Evolutionary conservation across 1,140 invertebrate genomes (phyloP).

Genomic region (Hylaeus volcanicus): DNA sequence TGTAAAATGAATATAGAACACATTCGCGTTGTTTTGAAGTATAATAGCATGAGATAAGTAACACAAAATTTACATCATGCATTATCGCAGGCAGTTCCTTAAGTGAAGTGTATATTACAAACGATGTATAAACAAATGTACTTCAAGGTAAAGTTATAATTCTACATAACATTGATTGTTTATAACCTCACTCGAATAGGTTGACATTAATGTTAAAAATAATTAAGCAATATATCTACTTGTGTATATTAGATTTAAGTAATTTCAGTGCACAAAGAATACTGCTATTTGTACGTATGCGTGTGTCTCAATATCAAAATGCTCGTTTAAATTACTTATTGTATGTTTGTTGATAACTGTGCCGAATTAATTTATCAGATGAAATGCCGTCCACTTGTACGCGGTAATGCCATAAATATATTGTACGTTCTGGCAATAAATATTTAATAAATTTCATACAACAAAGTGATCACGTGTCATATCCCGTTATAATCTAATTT

Average conservation of each 20-base stretch:
- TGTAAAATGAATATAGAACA: neutral
- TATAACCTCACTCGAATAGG: too few relatives aligned
- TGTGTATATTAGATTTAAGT: slow-evolving; percentile 19
- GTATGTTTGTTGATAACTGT: neutral
- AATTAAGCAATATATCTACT: slow-evolving; percentile 10
- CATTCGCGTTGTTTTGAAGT: neutral
- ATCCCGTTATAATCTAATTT: neutral
- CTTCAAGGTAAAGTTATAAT: neutral
- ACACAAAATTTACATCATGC: neutral
- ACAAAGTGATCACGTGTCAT: neutral
- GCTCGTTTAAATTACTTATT: neutral
- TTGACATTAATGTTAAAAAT: neutral
- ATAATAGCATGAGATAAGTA: neutral
- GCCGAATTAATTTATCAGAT: slow-evolving; percentile 29
- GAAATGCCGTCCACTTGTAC: slow-evolving; percentile 38
- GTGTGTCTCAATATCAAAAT: neutral
- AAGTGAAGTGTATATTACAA: neutral
- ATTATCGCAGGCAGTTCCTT: neutral
- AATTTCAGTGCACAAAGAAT: slow-evolving; percentile 22
- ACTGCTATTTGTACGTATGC: neutral
- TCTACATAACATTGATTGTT: neutral
- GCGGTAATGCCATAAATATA: slow-evolving; percentile 11
- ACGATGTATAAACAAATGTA: neutral
- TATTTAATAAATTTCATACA: slow-evolving; percentile 42
- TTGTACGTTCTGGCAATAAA: slow-evolving; percentile 5